These are phyloP conservation scores for Ictalurus punctatus DNA, from an alignment of 2,113 vertebrate species.

Conservation along the genomic window DNA sequence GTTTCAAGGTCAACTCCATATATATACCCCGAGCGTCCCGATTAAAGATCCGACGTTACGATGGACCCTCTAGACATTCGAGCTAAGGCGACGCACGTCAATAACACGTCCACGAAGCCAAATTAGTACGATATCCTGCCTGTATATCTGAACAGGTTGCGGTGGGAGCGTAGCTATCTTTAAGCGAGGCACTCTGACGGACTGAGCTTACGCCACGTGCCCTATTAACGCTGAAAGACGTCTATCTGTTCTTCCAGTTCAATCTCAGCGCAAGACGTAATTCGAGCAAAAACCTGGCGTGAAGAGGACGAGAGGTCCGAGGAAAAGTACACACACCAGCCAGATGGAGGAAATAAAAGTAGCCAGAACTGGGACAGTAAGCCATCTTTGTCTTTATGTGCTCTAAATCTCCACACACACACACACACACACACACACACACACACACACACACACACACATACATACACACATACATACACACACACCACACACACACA, in stretches of 20 bases:
- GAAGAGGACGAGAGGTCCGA: background rate
- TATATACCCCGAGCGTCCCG: background rate
- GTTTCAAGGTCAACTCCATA: background rate
- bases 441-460: background rate
- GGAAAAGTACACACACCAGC: background rate
- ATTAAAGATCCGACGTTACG: background rate
- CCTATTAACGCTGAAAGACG: background rate
- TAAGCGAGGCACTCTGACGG: background rate
- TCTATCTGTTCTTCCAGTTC: background rate
- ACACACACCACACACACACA: background rate
- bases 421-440: background rate
- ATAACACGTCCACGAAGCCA: background rate
- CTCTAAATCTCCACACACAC: background rate
- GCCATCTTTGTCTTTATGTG: constrained; percentile 12
- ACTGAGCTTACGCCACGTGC: background rate
- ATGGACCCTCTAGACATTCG: background rate
- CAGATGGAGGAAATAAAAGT: constrained; percentile 5
- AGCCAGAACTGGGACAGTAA: constrained; percentile 16
- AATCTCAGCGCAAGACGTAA: background rate
- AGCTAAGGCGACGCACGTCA: background rate
- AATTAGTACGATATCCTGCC: background rate
- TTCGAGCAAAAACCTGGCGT: background rate
- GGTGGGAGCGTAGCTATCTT: background rate
- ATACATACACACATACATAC: background rate
- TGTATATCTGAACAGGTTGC: background rate